phyloP scores from a whole-genome alignment of 1,140 invertebrate species.

The Archegozetes longisetosus region DNA sequence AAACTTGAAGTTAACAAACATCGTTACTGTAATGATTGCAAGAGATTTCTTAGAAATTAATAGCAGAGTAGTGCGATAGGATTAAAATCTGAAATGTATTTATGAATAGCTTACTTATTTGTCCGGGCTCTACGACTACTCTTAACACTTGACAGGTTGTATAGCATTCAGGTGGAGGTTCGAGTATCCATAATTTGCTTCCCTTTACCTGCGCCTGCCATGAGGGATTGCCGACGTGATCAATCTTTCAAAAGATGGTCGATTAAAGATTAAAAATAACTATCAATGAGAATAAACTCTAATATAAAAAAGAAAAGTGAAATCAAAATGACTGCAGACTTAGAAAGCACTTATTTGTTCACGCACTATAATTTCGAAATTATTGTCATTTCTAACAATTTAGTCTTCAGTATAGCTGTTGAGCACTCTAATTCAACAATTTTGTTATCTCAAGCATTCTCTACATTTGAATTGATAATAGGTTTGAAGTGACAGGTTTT shows the following conservation, averaged over 20 bases:
- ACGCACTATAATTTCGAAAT: neutral
- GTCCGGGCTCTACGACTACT: constrained; percentile 58
- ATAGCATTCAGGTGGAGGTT: constrained; percentile 74
- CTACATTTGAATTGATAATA: no score
- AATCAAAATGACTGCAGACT: neutral
- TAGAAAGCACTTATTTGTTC: neutral
- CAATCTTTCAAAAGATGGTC: constrained; percentile 43
- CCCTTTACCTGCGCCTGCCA: constrained; percentile 87
- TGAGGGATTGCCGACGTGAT: constrained; percentile 72
- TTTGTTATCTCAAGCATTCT: no score
- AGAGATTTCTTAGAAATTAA: no score
- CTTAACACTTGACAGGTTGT: constrained; percentile 49
- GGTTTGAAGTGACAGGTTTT: no score
- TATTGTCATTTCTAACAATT: no score
- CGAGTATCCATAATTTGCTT: constrained; percentile 63
- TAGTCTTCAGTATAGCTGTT: no score
- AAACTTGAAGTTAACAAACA: no score
- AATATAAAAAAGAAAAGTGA: neutral
- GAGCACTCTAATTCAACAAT: no score
- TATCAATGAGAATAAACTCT: constrained; percentile 1
- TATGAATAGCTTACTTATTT: constrained; percentile 73
- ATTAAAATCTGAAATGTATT: no score
- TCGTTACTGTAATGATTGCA: no score
- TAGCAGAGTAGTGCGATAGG: no score
- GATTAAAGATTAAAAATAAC: neutral